Evolutionary conservation across 2,888 invertebrate species (phyloP).

Genomic region (Pristionchus fissidentatus): DNA sequence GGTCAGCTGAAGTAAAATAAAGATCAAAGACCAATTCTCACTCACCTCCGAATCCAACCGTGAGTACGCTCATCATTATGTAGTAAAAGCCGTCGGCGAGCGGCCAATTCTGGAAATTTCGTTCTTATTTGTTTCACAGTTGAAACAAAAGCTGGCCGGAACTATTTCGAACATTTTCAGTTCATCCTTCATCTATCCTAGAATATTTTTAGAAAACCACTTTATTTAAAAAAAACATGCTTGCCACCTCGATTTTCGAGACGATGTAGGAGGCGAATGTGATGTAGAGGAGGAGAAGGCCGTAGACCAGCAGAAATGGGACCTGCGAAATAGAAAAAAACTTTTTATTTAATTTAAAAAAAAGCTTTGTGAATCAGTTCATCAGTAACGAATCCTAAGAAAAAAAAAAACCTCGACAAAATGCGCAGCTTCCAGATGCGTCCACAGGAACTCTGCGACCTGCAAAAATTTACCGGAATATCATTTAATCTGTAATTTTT

Average conservation of each 20-base stretch:
- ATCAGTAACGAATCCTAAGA: background rate
- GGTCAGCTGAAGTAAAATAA: too few relatives aligned
- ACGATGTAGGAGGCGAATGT: conserved; percentile 75
- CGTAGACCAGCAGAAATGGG: conserved; percentile 71
- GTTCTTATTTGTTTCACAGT: background rate
- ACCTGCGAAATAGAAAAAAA: conserved; percentile 51
- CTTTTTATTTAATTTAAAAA: background rate
- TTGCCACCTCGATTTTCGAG: conserved; percentile 84
- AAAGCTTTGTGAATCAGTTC: background rate
- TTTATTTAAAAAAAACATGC: background rate
- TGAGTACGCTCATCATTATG: conserved; percentile 95
- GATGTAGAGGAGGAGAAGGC: conserved; percentile 59
- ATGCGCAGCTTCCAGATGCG: conserved; percentile 73
- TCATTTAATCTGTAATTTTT: too few relatives aligned
- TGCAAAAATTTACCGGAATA: too few relatives aligned
- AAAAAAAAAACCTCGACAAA: conserved; percentile 66
- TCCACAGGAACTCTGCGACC: conserved; percentile 74
- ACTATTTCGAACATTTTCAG: too few relatives aligned
- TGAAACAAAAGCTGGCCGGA: too few relatives aligned
- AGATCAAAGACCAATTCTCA: background rate
- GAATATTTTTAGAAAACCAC: too few relatives aligned
- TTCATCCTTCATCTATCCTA: too few relatives aligned
- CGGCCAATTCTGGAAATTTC: conserved; percentile 57
- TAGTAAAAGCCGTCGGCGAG: conserved; percentile 92
- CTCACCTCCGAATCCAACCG: conserved; percentile 85